These are phyloP conservation scores for Crenuchus spilurus DNA, from an alignment of 2,797 vertebrate species.

Conservation along the genomic window DNA sequence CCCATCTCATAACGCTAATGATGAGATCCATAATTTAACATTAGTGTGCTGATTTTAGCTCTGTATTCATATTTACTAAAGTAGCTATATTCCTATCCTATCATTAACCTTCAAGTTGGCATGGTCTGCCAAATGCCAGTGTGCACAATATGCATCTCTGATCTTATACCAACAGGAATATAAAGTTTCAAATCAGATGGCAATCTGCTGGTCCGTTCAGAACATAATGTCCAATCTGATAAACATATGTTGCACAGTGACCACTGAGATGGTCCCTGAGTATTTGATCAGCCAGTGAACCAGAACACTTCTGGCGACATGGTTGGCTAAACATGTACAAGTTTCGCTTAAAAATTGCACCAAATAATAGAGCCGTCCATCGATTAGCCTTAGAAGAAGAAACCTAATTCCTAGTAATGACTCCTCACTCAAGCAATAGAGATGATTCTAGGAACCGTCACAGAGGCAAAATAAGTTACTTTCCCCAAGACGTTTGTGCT, in stretches of 20 bases:
- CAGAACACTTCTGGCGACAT: not conserved
- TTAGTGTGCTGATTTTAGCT: too few species aligned
- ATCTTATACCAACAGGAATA: too few species aligned
- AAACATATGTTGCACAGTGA: not conserved
- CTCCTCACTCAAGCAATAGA: too few species aligned
- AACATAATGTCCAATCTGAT: not conserved
- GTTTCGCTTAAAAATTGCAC: not conserved
- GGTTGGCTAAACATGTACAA: not conserved
- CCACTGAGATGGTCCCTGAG: not conserved
- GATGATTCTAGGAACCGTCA: not conserved
- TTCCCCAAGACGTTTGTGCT: not conserved
- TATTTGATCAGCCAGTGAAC: not conserved
- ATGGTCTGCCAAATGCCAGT: too few species aligned
- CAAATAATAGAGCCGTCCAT: not conserved
- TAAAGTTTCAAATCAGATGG: too few species aligned
- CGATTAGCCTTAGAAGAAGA: not conserved
- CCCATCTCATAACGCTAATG: too few species aligned
- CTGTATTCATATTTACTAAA: too few species aligned
- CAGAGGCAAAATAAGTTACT: not conserved
- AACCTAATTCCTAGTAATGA: not conserved
- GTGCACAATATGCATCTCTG: too few species aligned
- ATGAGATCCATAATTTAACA: too few species aligned
- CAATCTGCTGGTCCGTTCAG: not conserved
- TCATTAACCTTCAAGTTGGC: too few species aligned
- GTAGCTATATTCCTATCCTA: too few species aligned